Percentiles rank a stretch among this genome's conserved stretches.
phyloP scores from a whole-genome alignment of 2,113 vertebrate genomes.

The Phrynosoma blainvillii region DNA sequence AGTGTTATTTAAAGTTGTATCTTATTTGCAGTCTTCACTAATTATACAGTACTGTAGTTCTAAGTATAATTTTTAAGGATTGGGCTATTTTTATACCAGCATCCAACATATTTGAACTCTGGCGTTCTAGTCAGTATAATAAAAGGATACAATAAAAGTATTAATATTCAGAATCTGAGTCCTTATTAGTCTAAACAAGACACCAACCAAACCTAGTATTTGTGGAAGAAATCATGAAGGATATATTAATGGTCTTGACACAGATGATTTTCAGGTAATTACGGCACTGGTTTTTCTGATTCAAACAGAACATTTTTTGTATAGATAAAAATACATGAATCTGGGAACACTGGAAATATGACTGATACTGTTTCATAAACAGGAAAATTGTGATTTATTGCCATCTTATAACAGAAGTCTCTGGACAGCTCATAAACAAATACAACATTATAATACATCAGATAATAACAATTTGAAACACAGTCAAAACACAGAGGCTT shows the following conservation, averaged over 20 bases:
- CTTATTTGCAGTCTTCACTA: conserved; percentile 76
- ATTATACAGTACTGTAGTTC: conserved; percentile 81
- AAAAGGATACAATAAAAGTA: conserved; percentile 79
- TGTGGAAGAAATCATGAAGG: not conserved
- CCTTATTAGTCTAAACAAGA: conserved; percentile 31
- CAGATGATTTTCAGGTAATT: not conserved
- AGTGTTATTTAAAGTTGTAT: conserved; percentile 83
- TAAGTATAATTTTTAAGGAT: conserved; percentile 80
- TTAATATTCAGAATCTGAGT: conserved; percentile 54
- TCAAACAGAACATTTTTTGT: not conserved
- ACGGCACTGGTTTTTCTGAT: not conserved
- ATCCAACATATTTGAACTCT: conserved; percentile 74
- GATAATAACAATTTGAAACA: too few species aligned
- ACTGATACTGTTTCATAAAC: too few species aligned
- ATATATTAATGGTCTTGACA: not conserved
- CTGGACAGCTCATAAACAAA: too few species aligned
- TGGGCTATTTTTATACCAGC: conserved; percentile 83
- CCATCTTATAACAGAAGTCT: too few species aligned
- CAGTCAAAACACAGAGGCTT: too few species aligned
- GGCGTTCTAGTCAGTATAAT: conserved; percentile 85
- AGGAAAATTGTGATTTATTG: too few species aligned
- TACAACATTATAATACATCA: too few species aligned
- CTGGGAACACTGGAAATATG: not conserved
- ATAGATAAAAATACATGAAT: not conserved
- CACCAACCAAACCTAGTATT: not conserved